A percentile compares a stretch with the other conserved stretches of the same genome.
Evolutionary conservation across 2,113 vertebrate species (phyloP).

Genomic region (Ophiodon elongatus): DNA sequence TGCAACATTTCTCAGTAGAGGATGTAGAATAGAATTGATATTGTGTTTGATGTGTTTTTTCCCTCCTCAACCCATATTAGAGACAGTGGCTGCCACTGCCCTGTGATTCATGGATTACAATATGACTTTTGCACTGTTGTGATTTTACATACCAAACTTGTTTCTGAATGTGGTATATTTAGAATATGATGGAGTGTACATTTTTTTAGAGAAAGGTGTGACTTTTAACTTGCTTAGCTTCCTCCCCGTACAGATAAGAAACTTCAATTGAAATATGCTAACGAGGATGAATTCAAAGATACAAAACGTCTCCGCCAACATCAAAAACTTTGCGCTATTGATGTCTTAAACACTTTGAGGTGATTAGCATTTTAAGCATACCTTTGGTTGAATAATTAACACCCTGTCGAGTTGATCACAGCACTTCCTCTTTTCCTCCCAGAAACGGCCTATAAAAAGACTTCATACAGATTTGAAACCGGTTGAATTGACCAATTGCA

Average conservation of each 20-base stretch:
- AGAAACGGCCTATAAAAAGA: constrained; percentile 38
- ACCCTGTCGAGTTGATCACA: constrained; percentile 44
- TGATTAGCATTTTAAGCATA: constrained; percentile 53
- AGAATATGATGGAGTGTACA: constrained; percentile 2
- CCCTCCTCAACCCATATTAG: constrained; percentile 24
- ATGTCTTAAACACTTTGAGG: constrained; percentile 51
- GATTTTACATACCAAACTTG: constrained; percentile 22
- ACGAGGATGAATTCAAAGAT: constrained; percentile 46
- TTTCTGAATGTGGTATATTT: constrained; percentile 16
- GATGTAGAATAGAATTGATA: constrained; percentile 62
- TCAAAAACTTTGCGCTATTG: constrained; percentile 25
- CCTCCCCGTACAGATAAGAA: constrained; percentile 6
- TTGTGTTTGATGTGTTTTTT: constrained; percentile 71
- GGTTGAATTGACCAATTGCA: constrained; percentile 64
- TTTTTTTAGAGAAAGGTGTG: constrained; percentile 2
- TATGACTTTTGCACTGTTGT: constrained; percentile 22
- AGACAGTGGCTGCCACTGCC: constrained; percentile 32
- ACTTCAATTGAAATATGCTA: constrained; percentile 47
- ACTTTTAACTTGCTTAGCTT: background rate
- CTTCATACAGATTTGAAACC: constrained; percentile 46
- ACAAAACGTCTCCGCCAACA: constrained; percentile 11
- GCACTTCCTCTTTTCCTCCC: constrained; percentile 30
- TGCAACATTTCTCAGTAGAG: constrained; percentile 58
- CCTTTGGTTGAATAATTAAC: constrained; percentile 61
- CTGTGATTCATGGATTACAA: constrained; percentile 48